Base-by-base conservation (phyloP, 2,113 vertebrate genomes). In the Triplophysa dalaica region DNA sequence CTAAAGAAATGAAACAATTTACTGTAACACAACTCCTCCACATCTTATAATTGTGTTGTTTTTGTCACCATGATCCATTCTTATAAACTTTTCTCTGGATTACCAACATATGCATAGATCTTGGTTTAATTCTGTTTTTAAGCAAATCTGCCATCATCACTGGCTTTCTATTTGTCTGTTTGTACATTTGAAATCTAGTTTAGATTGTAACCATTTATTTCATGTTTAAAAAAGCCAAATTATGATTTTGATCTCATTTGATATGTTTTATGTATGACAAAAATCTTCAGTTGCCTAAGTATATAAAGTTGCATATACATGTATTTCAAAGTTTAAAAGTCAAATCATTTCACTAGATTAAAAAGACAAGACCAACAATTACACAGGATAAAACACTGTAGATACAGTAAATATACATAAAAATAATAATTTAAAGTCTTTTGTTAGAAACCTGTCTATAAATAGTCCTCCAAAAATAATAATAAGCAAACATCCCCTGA, bases 281-380 rank as follows among this genome's bases (percentile, higher is more conserved):
- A 19, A n/a, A 70, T 13, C 19, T 45, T 21, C 54, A 70, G 24
- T 6, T 70, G 16, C 1, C 22, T 33, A 54, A 54, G 29, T 33
- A 58, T 29, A 70, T 54, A 50, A 70, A 56, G 26, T 56, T 56
- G 50, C 26, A 56, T 70, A 38, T 70, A 38, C 26, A 56, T 70
- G 21, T 70, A 38, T 56, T 56, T 70, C 26, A 70, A 54, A 70
- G 0, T 33, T 19, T 14, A 22, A 24, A 24, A 0, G 1, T 14
- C 2, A 48, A 70, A 21, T 45, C 19, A 56, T 0, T 72, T 56
- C 11, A 38, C 69, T n/a, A 19, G 54, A 8, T 7, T 38, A 4
- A 43, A 8, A 21, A 10, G 8, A 58, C 17, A 21, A n/a, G 19
- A n/a, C 54, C 8, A 58, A 58, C 19, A 58, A 58, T 21, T 10